Conservation (phyloP, 2,113 vertebrate species). For the Syngnathus floridae region DNA sequence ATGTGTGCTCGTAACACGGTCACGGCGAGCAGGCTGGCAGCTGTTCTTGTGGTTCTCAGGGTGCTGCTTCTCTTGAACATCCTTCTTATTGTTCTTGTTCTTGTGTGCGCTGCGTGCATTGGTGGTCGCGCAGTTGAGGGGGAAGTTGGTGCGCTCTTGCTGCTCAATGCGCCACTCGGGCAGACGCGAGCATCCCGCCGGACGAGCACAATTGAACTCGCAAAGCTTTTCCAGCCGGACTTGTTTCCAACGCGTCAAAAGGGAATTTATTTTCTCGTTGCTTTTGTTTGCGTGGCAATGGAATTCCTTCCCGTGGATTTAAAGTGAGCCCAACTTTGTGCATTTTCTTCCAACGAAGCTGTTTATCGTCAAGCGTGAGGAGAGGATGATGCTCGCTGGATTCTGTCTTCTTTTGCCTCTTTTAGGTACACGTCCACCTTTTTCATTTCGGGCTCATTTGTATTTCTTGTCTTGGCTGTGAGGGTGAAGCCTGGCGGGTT, state of each 20-base stretch:
- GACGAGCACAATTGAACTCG: constrained; percentile 31
- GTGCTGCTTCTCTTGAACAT: not conserved
- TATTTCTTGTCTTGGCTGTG: not conserved
- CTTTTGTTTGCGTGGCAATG: not conserved
- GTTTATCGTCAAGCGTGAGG: constrained; percentile 12
- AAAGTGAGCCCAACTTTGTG: constrained; percentile 6
- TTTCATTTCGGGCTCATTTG: not conserved
- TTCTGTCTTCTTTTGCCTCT: constrained; percentile 82
- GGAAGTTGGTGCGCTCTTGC: constrained; percentile 31
- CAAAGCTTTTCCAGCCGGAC: not conserved
- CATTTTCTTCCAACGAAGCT: constrained; percentile 16
- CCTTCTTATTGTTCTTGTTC: not conserved
- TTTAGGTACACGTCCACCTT: constrained; percentile 75
- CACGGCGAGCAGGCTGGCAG: not conserved
- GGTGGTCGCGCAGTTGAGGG: constrained; percentile 1
- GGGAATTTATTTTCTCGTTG: not conserved
- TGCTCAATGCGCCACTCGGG: constrained; percentile 51
- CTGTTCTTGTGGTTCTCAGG: not conserved
- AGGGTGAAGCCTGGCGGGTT: not conserved
- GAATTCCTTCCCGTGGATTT: constrained; percentile 1
- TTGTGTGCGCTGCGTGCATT: not conserved
- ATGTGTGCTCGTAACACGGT: not conserved
- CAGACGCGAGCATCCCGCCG: constrained; percentile 50
- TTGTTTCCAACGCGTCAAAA: not conserved
- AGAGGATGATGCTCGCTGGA: constrained; percentile 78